Evolutionary conservation across 2,113 vertebrate genomes (phyloP).

Genomic region (Channa argus): DNA sequence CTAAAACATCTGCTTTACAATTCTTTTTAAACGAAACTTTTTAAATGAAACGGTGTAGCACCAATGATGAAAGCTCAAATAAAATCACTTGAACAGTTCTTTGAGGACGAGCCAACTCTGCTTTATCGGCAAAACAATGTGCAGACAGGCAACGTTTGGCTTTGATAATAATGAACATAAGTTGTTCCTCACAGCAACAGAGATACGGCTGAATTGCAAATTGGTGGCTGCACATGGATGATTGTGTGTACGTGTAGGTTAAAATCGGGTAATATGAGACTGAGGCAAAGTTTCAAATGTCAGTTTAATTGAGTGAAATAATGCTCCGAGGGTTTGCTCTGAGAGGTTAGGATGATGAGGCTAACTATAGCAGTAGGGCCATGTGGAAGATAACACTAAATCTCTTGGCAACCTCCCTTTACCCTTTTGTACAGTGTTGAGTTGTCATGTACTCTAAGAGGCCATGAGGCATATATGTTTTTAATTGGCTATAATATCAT

Average conservation of each 20-base stretch:
- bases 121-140: constrained; percentile 59
- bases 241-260: constrained; percentile 53
- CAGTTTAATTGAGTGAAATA: constrained; percentile 67
- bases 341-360: constrained; percentile 36
- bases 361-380: constrained; percentile 53
- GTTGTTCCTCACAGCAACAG: constrained; percentile 57
- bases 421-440: constrained; percentile 16
- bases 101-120: constrained; percentile 35
- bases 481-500: not conserved
- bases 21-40: not conserved
- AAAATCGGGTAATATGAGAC: constrained; percentile 47
- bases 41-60: constrained; percentile 31
- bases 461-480: not conserved
- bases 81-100: constrained; percentile 43
- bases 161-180: constrained; percentile 60
- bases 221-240: constrained; percentile 60
- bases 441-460: not conserved
- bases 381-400: constrained; percentile 50
- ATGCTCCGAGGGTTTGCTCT: constrained; percentile 42
- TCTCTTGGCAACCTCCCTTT: constrained; percentile 26
- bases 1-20: constrained; percentile 28
- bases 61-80: constrained; percentile 47
- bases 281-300: constrained; percentile 68
- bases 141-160: constrained; percentile 43
- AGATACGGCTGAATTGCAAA: constrained; percentile 51